Conservation (phyloP, 1,140 invertebrate species). For the Magallana gigas region DNA sequence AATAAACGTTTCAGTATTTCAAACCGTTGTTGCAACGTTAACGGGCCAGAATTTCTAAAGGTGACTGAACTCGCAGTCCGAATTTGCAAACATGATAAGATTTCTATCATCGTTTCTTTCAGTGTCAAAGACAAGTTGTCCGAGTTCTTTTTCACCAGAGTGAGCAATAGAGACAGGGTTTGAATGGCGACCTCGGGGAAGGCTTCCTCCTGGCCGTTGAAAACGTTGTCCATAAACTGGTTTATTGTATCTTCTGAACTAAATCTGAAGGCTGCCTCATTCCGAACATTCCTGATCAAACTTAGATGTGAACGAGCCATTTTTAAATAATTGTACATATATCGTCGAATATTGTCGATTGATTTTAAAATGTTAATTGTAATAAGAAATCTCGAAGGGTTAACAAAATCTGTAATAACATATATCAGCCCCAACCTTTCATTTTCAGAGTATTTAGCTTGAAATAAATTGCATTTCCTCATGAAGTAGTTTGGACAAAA, state of each 20-base stretch:
- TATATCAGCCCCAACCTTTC: background rate
- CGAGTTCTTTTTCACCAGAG: background rate
- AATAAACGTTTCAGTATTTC: background rate
- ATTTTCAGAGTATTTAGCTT: background rate
- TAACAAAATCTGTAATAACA: background rate
- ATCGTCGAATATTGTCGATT: background rate
- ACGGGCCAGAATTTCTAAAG: background rate
- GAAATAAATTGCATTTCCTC: background rate
- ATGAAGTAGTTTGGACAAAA: background rate
- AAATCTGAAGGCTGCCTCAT: background rate
- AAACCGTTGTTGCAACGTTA: background rate
- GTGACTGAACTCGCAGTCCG: background rate
- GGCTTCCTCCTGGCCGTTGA: background rate
- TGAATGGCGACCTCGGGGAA: background rate
- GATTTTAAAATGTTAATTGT: background rate
- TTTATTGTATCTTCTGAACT: background rate
- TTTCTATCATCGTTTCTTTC: background rate
- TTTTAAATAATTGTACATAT: background rate
- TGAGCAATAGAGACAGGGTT: background rate
- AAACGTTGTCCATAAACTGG: background rate
- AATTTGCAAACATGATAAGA: background rate
- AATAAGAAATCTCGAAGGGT: background rate
- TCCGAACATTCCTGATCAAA: background rate
- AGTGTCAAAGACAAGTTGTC: background rate
- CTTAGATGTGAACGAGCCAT: background rate